A percentile compares a stretch with the other conserved stretches of the same genome.
These are phyloP conservation scores for Hoplostethus atlanticus DNA, from an alignment of 2,797 vertebrate species.

Conservation along the genomic window DNA sequence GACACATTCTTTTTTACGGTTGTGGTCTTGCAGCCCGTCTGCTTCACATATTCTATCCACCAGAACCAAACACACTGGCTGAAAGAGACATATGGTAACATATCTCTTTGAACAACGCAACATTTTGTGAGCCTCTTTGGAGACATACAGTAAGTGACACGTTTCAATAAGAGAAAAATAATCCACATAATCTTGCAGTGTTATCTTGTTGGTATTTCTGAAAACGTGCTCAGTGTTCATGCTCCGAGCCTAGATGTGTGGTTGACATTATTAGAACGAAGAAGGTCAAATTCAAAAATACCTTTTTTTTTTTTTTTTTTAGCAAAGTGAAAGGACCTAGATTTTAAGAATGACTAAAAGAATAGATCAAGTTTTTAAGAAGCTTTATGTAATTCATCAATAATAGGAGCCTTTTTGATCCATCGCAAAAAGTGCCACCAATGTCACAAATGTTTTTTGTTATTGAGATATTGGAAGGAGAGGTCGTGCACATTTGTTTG, in stretches of 20 bases:
- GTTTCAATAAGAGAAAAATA: background rate
- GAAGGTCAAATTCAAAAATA: constrained; percentile 59
- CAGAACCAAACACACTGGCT: background rate
- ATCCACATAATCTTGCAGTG: background rate
- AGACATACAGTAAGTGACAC: background rate
- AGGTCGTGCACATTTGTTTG: too few species aligned
- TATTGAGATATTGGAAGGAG: too few species aligned
- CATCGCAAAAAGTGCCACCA: background rate
- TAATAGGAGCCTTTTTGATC: background rate
- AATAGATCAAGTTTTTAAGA: constrained; percentile 1
- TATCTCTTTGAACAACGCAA: background rate
- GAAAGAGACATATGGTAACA: constrained; percentile 1
- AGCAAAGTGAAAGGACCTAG: constrained; percentile 36
- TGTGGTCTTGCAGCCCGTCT: too few species aligned
- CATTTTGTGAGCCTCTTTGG: background rate
- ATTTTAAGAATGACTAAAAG: constrained; percentile 40
- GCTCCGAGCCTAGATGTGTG: constrained; percentile 34
- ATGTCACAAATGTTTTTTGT: background rate
- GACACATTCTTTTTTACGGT: too few species aligned
- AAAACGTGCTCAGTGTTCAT: constrained; percentile 22
- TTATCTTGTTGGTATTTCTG: background rate
- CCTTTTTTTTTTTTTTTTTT: constrained; percentile 7
- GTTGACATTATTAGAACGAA: constrained; percentile 69
- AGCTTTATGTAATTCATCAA: background rate
- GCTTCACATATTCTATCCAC: background rate